phyloP scores from a whole-genome alignment of 2,888 invertebrate species.

The Drosophila melanosoma region DNA sequence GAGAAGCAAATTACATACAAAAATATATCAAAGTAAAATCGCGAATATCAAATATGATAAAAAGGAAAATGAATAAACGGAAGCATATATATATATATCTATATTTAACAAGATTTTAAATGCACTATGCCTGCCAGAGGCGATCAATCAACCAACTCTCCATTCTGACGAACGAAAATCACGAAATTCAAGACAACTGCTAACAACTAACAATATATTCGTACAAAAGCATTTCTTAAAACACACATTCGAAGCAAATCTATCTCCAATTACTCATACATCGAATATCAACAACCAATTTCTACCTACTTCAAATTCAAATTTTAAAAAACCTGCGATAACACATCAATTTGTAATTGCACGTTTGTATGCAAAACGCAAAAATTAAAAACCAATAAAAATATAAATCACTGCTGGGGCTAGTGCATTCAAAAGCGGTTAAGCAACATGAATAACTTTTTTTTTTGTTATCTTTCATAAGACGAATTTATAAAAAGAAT shows the following conservation, averaged over 20 bases:
- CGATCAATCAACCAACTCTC: slow-evolving; percentile 31
- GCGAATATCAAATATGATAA: slow-evolving; percentile 54
- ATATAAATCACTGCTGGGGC: slow-evolving; percentile 48
- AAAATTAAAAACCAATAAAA: slow-evolving; percentile 17
- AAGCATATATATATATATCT: slow-evolving; percentile 17
- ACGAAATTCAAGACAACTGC: slow-evolving; percentile 36
- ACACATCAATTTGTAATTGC: slow-evolving; percentile 38
- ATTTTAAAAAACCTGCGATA: slow-evolving; percentile 42
- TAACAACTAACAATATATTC: slow-evolving; percentile 52
- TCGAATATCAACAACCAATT: slow-evolving; percentile 31
- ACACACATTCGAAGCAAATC: slow-evolving; percentile 47
- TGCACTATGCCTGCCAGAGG: slow-evolving; percentile 68
- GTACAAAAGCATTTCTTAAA: slow-evolving; percentile 44
- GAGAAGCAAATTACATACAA: slow-evolving; percentile 45
- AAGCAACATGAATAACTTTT: slow-evolving; percentile 53
- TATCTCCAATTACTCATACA: slow-evolving; percentile 34
- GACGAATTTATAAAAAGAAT: slow-evolving; percentile 33
- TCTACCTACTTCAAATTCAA: slow-evolving; percentile 21
- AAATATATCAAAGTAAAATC: slow-evolving; percentile 55
- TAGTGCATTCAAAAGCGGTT: slow-evolving; percentile 79
- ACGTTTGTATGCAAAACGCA: slow-evolving; percentile 19
- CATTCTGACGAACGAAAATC: slow-evolving; percentile 41
- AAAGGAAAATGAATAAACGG: slow-evolving; percentile 31
- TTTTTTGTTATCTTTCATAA: slow-evolving; percentile 58
- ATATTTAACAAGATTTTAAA: slow-evolving; percentile 77